Evolutionary conservation across 2,888 invertebrate species (phyloP), one percentile per base, ranked within the genome.

Genomic region (Habrosyne pyritoides): DNA sequence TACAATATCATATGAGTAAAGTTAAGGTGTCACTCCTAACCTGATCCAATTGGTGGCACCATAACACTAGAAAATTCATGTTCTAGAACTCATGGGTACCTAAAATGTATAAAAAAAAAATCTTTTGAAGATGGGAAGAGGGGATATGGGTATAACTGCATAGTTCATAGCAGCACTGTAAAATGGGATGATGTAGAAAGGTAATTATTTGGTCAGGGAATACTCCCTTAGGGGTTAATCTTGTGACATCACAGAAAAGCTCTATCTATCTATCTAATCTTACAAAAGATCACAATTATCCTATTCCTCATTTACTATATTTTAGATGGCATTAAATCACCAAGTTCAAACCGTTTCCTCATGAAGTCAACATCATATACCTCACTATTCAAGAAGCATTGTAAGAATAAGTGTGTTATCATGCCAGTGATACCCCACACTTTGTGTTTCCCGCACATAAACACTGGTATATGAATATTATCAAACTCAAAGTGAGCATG

Each of bases 341-440:
- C 65, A 2, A 87, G 26, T 10, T 63, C 55, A 73, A 71, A 88
- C 42, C 67, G 61, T 69, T 78, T 85, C 47, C 69, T 82, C 56
- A 73, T 60, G 72, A 89, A 88, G 52, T 89, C 81, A 26, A 74
- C 70, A 51, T 73, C 66, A 59, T 89, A 90, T 10, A 77, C 53
- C 53, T 77, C 73, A 58, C 71, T 69, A 8, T 89, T 84, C 50
- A 91, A 58, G 60, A 91, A 83, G 59, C 78, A 75, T 53, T 81
- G 72, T 18, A 92, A 68, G 71, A 96, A 95, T 46, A 95, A 78
- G 76, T 97, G 95, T 0, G 97, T 97, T 24, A 97, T 94, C 46
- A 95, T 87, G 0, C 95, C 97, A 0, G 97, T 97, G 10, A 96
- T 91, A 3, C 97, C 97, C 97, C 97, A 97, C 58, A 97, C 93